A percentile compares a stretch with the other conserved stretches of the same genome.
Evolutionary conservation across 2,113 vertebrate genomes (phyloP).

Genomic region (Odobenus rosmarus): DNA sequence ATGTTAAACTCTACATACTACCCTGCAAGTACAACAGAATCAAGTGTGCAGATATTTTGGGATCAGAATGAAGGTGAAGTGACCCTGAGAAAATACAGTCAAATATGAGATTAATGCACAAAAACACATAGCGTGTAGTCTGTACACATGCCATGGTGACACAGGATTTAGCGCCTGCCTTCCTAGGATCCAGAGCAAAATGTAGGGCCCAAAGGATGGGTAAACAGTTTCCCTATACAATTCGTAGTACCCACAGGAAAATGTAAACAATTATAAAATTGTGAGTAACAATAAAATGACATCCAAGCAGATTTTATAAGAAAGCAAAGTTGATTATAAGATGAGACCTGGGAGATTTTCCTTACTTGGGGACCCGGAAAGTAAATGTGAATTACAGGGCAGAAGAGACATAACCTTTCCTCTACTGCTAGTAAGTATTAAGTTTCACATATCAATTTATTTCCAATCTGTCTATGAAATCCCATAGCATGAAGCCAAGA

Average conservation of each 20-base stretch:
- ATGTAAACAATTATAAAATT: not conserved
- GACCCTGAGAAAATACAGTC: not conserved
- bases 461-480: not conserved
- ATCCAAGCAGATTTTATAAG: not conserved
- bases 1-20: not conserved
- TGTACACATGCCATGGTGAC: rapidly evolving
- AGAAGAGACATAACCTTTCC: not conserved
- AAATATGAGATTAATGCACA: not conserved
- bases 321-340: not conserved
- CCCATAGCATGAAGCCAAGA: not conserved
- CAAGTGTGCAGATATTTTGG: not conserved
- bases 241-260: not conserved
- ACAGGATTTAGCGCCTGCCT: not conserved
- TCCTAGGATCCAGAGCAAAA: not conserved
- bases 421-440: not conserved
- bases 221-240: not conserved
- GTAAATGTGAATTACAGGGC: not conserved
- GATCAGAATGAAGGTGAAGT: not conserved
- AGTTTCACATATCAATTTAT: not conserved
- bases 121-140: not conserved
- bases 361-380: not conserved
- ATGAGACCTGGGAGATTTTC: not conserved
- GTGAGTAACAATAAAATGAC: not conserved
- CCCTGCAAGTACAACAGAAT: not conserved
- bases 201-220: not conserved